phyloP scores from a whole-genome alignment of 2,113 vertebrate species.

The Perccottus glenii region DNA sequence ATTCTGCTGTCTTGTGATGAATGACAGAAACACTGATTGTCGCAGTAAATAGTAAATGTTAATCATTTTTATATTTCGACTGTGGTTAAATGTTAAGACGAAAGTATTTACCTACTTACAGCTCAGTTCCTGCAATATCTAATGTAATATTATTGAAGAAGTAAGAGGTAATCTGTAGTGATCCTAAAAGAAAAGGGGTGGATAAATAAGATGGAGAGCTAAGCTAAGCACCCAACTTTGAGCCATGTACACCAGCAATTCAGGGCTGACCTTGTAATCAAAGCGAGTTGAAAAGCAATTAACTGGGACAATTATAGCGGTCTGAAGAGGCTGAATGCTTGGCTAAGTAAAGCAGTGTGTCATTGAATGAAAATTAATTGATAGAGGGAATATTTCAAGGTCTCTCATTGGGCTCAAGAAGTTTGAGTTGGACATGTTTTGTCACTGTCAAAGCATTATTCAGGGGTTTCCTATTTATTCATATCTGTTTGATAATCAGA shows the following conservation, averaged over 20 bases:
- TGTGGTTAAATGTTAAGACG: no score
- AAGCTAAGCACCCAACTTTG: constrained; percentile 49
- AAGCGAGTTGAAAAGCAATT: constrained; percentile 89
- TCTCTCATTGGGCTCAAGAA: constrained; percentile 83
- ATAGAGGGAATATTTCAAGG: constrained; percentile 84
- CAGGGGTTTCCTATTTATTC: constrained; percentile 41
- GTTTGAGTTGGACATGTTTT: constrained; percentile 64
- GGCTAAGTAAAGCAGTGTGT: constrained; percentile 88
- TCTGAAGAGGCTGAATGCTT: constrained; percentile 83
- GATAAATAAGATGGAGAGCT: constrained; percentile 20
- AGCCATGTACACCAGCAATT: constrained; percentile 73
- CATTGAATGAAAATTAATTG: constrained; percentile 86
- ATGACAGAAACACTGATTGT: no score
- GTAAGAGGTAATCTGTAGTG: neutral
- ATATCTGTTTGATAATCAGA: constrained; percentile 45
- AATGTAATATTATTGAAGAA: constrained; percentile 7
- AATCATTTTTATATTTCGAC: no score
- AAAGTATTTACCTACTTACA: neutral
- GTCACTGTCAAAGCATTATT: constrained; percentile 52
- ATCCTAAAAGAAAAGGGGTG: constrained; percentile 13
- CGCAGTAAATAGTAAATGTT: no score
- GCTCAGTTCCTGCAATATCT: neutral
- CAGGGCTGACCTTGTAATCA: constrained; percentile 86
- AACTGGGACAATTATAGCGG: constrained; percentile 86
- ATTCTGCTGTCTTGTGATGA: no score